phyloP scores from a whole-genome alignment of 1,140 invertebrate species.

The Lordiphosa mommai region DNA sequence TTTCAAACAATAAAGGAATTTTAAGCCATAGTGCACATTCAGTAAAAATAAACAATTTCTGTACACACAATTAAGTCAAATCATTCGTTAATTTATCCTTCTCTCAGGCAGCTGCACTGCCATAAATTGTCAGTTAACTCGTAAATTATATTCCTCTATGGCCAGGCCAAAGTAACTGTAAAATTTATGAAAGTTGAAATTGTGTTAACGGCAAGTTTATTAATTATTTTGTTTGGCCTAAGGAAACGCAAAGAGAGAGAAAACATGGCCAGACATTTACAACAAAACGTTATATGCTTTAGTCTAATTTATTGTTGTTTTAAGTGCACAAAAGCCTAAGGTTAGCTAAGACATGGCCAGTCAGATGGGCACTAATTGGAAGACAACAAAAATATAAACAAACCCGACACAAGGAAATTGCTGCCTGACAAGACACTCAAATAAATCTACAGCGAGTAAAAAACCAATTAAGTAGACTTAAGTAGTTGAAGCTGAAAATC shows the following conservation, averaged over 20 bases:
- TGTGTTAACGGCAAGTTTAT: conserved; percentile 47
- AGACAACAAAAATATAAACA: neutral
- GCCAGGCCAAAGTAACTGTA: conserved; percentile 9
- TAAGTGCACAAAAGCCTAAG: conserved; percentile 1
- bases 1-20: too few species aligned
- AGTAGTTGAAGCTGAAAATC: too few species aligned
- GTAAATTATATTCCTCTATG: conserved; percentile 29
- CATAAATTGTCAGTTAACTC: conserved; percentile 6
- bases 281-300: conserved; percentile 17
- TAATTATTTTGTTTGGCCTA: conserved; percentile 56
- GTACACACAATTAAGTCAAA: conserved; percentile 1
- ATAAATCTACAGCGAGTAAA: neutral
- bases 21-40: too few species aligned
- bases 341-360: neutral
- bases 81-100: conserved; percentile 4
- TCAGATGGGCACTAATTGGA: neutral
- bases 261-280: too few species aligned
- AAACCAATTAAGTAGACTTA: too few species aligned
- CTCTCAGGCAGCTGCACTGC: conserved; percentile 5
- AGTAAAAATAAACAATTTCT: too few species aligned
- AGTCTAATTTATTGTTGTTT: conserved; percentile 39
- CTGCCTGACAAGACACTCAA: neutral
- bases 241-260: neutral
- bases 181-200: conserved; percentile 50
- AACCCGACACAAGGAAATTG: too few species aligned